Evolutionary conservation across 2,888 invertebrate genomes (phyloP).

Genomic region (Tenthredo mesomela): DNA sequence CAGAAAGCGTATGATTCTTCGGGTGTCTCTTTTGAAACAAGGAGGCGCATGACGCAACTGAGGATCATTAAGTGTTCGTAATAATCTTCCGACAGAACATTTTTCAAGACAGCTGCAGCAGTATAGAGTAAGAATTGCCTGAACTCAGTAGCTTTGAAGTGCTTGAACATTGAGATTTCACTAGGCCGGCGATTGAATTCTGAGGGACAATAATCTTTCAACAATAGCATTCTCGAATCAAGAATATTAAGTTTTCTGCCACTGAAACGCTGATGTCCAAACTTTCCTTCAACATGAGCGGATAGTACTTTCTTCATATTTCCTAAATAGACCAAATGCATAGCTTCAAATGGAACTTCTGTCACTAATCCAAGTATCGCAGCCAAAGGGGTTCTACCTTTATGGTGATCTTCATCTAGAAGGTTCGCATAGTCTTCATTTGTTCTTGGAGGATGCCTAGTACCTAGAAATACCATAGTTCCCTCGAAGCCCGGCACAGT

Average conservation of each 20-base stretch:
- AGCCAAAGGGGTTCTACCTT: slow-evolving; percentile 47
- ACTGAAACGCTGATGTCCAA: slow-evolving; percentile 7
- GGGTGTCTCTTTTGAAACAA: slow-evolving; percentile 20
- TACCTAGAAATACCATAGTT: slow-evolving; percentile 50
- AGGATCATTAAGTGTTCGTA: slow-evolving; percentile 48
- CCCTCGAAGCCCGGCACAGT: slow-evolving; percentile 6
- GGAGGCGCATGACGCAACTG: slow-evolving; percentile 41
- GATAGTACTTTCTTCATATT: slow-evolving; percentile 37
- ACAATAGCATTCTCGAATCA: slow-evolving; percentile 29
- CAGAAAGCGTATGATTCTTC: background rate
- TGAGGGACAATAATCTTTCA: slow-evolving; percentile 26
- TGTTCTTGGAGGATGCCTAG: slow-evolving; percentile 28
- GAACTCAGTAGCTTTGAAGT: slow-evolving; percentile 42
- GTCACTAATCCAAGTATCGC: slow-evolving; percentile 34
- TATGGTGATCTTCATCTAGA: slow-evolving; percentile 53
- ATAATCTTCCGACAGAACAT: slow-evolving; percentile 32
- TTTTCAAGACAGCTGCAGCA: slow-evolving; percentile 39
- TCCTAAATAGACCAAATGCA: slow-evolving; percentile 41
- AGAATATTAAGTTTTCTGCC: slow-evolving; percentile 47
- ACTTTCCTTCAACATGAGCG: slow-evolving; percentile 36
- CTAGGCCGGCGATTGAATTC: slow-evolving; percentile 51
- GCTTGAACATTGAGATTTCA: slow-evolving; percentile 12
- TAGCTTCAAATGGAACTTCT: too few species aligned
- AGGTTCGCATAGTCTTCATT: slow-evolving; percentile 43
- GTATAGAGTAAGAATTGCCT: slow-evolving; percentile 44